A percentile compares a stretch with the other conserved stretches of the same genome.
Conservation (phyloP, 2,888 invertebrate genomes). For the Ormyrus nitidulus region DNA sequence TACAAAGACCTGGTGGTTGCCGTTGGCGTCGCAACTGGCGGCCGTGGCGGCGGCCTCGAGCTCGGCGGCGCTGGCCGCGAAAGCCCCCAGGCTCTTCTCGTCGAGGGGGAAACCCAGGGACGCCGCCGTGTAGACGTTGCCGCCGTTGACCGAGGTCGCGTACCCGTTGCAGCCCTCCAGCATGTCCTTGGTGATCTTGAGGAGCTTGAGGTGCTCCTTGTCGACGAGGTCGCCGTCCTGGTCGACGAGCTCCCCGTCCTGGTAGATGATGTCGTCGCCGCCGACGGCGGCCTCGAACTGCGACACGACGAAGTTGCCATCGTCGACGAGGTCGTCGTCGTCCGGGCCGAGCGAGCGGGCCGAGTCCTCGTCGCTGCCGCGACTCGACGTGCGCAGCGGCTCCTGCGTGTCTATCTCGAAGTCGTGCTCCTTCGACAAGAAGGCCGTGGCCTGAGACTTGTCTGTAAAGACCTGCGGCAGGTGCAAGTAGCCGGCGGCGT, state of each 20-base stretch:
- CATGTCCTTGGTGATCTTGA: slow-evolving; percentile 56
- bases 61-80: slow-evolving; percentile 48
- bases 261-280: slow-evolving; percentile 46
- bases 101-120: slow-evolving; percentile 52
- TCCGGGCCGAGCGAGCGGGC: slow-evolving; percentile 38
- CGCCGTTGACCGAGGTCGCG: slow-evolving; percentile 48
- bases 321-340: slow-evolving; percentile 52
- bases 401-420: slow-evolving; percentile 52
- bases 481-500: slow-evolving; percentile 42
- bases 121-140: slow-evolving; percentile 23
- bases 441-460: slow-evolving; percentile 44
- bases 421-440: slow-evolving; percentile 38
- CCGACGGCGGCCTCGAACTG: slow-evolving; percentile 54
- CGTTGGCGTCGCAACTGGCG: slow-evolving; percentile 48
- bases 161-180: slow-evolving; percentile 52
- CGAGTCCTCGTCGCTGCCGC: slow-evolving; percentile 53
- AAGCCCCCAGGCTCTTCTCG: slow-evolving; percentile 55
- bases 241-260: too few relatives aligned
- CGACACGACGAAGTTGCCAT: slow-evolving; percentile 54
- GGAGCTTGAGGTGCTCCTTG: slow-evolving; percentile 54
- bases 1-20: slow-evolving; percentile 53
- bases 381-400: slow-evolving; percentile 45
- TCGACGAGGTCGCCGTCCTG: slow-evolving; percentile 49
- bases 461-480: slow-evolving; percentile 50
- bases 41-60: slow-evolving; percentile 44